Conservation (phyloP, 2,797 vertebrate genomes). For the Liparis tanakae region DNA sequence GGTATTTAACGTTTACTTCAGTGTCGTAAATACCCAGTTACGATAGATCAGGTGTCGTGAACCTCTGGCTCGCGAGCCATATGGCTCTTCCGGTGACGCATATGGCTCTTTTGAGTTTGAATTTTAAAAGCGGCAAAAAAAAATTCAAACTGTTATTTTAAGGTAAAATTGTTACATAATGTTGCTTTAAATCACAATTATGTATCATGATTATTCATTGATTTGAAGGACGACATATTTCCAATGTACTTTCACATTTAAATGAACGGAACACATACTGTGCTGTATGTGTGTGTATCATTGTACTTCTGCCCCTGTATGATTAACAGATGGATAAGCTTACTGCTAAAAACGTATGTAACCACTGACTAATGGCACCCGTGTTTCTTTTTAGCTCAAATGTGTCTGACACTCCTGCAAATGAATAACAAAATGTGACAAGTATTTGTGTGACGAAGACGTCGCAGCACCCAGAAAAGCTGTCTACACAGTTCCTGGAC, state of each 20-base stretch:
- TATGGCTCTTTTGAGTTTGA: too few relatives aligned
- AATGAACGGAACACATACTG: not conserved
- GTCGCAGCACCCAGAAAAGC: not conserved
- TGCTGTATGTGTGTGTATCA: not conserved
- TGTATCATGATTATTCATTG: not conserved
- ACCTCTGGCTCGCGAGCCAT: too few relatives aligned
- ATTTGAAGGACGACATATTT: not conserved
- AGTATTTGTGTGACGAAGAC: not conserved
- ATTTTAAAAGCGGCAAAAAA: too few relatives aligned
- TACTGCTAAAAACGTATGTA: not conserved
- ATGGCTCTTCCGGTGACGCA: too few relatives aligned
- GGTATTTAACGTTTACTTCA: too few relatives aligned
- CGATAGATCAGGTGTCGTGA: too few relatives aligned
- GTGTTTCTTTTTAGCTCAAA: not conserved
- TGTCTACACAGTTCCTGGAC: not conserved
- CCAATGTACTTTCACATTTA: not conserved
- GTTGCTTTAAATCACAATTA: not conserved
- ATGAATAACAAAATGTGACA: not conserved
- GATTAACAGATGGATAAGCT: not conserved
- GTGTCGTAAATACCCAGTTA: too few relatives aligned
- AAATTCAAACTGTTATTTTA: too few relatives aligned
- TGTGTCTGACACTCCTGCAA: not conserved
- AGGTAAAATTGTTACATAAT: too few relatives aligned
- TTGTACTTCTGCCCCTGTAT: not conserved
- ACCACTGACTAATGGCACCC: not conserved